These are phyloP conservation scores for Brachyrhaphis roseni DNA, from an alignment of 2,797 vertebrate genomes.

Conservation along the genomic window DNA sequence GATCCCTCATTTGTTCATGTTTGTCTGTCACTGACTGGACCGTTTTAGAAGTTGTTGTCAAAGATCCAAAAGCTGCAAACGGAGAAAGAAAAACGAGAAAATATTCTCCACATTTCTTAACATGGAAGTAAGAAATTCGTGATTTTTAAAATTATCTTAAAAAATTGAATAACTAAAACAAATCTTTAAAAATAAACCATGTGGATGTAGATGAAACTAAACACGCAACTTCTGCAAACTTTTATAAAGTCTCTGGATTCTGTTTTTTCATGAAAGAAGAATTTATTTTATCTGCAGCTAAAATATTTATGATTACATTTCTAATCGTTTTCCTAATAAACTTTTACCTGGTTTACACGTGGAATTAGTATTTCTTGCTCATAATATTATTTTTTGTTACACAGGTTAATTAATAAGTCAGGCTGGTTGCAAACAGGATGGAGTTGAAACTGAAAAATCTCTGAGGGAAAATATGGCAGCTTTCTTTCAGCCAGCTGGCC, in stretches of 20 bases:
- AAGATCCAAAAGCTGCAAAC: not conserved
- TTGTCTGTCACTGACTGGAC: not conserved
- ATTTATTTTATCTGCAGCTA: not conserved
- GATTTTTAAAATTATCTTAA: no score
- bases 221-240: not conserved
- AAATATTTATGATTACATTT: not conserved
- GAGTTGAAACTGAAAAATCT: no score
- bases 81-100: not conserved
- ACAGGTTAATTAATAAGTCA: no score
- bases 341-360: no score
- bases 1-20: conserved; percentile 9
- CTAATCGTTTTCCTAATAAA: not conserved
- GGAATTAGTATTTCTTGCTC: no score
- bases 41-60: not conserved
- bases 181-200: not conserved
- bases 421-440: no score
- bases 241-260: not conserved
- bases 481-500: no score
- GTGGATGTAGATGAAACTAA: not conserved
- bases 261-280: no score
- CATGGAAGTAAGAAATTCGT: no score
- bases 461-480: no score
- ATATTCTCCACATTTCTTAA: not conserved
- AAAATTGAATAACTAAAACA: no score
- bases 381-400: no score